phyloP scores from a whole-genome alignment of 2,888 invertebrate genomes.

The Nomada ferruginata region DNA sequence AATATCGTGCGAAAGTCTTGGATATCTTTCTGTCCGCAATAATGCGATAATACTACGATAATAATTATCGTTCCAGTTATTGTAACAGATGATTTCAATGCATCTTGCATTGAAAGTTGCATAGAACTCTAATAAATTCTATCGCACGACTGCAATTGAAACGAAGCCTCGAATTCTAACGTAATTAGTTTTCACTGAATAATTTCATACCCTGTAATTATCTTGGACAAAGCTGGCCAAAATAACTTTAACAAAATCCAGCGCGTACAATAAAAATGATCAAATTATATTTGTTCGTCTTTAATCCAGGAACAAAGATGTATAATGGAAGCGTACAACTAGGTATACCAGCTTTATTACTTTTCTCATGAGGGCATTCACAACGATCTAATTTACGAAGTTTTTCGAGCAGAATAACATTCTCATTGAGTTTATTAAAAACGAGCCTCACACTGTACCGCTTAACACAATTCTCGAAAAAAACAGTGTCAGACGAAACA shows the following conservation, averaged over 20 bases:
- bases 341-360: background rate
- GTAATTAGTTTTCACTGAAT: too few species aligned
- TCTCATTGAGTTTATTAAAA: constrained; percentile 5
- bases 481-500: background rate
- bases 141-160: too few species aligned
- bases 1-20: constrained; percentile 11
- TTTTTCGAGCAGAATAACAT: background rate
- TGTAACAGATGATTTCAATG: too few species aligned
- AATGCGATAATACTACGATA: too few species aligned
- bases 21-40: background rate
- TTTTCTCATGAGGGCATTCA: background rate
- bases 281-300: background rate
- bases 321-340: background rate
- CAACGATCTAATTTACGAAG: background rate
- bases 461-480: background rate
- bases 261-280: background rate
- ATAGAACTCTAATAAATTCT: too few species aligned
- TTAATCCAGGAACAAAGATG: background rate
- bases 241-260: background rate
- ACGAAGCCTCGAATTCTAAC: too few species aligned
- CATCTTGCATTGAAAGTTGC: too few species aligned
- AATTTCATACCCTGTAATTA: too few species aligned
- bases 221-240: too few species aligned
- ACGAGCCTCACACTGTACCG: too few species aligned
- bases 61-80: too few species aligned